Evolutionary conservation across 2,888 invertebrate species (phyloP).

Genomic region (Tillus elongatus): DNA sequence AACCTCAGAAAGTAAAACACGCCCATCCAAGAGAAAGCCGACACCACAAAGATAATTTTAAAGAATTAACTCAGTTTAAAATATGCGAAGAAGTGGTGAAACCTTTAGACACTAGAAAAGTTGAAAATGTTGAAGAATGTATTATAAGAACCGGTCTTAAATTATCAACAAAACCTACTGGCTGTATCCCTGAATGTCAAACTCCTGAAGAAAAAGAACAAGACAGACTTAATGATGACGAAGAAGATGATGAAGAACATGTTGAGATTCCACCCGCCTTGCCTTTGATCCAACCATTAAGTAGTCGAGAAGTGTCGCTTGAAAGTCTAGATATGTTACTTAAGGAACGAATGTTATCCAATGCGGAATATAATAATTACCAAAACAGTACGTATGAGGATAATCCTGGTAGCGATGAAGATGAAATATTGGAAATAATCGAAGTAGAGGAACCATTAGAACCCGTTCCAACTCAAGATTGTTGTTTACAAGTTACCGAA

Average conservation of each 20-base stretch:
- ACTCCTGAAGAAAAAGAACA: slow-evolving; percentile 34
- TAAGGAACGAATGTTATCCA: slow-evolving; percentile 56
- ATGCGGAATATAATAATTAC: slow-evolving; percentile 36
- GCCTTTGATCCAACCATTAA: slow-evolving; percentile 68
- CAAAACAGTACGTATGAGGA: slow-evolving; percentile 48
- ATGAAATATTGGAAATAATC: slow-evolving; percentile 69
- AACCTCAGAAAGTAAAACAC: slow-evolving; percentile 47
- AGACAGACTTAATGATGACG: slow-evolving; percentile 46
- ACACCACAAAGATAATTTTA: slow-evolving; percentile 40
- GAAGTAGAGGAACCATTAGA: slow-evolving; percentile 73
- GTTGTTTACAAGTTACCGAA: slow-evolving; percentile 83
- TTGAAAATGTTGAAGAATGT: slow-evolving; percentile 51
- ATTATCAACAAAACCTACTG: slow-evolving; percentile 26
- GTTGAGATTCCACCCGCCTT: slow-evolving; percentile 75
- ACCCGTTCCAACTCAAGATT: slow-evolving; percentile 78
- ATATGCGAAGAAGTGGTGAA: slow-evolving; percentile 46
- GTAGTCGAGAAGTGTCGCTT: slow-evolving; percentile 73
- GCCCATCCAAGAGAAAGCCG: slow-evolving; percentile 35
- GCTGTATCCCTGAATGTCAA: slow-evolving; percentile 35
- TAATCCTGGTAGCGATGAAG: slow-evolving; percentile 46
- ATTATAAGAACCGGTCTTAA: slow-evolving; percentile 54
- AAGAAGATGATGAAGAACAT: slow-evolving; percentile 70
- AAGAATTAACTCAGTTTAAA: slow-evolving; percentile 56
- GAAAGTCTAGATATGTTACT: slow-evolving; percentile 70
- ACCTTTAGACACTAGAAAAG: slow-evolving; percentile 46